Percentiles rank a stretch among this genome's conserved stretches.
phyloP scores from a whole-genome alignment of 2,888 invertebrate genomes.

The Volucella inflata region DNA sequence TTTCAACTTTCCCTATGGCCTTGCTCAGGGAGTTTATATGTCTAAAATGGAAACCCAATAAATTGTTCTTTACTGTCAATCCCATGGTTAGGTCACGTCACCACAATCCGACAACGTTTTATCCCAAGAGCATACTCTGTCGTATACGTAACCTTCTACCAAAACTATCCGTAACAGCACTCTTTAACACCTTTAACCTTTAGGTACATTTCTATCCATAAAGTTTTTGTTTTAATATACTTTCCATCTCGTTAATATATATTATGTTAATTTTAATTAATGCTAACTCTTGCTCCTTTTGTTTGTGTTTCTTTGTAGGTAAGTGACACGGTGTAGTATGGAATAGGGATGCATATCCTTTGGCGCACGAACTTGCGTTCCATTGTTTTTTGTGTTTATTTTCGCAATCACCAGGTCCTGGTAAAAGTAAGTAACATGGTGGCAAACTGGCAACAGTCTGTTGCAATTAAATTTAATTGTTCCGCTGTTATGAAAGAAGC shows the following conservation, averaged over 20 bases:
- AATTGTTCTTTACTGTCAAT: too few relatives aligned
- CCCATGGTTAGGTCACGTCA: too few relatives aligned
- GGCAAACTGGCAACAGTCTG: conserved; percentile 44
- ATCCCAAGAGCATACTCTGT: too few relatives aligned
- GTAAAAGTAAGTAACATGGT: conserved; percentile 39
- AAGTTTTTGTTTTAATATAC: not conserved
- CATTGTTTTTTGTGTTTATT: not conserved
- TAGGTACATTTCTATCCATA: not conserved
- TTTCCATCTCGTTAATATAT: conserved; percentile 2
- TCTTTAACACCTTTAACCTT: not conserved
- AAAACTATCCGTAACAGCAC: not conserved
- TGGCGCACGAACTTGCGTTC: not conserved
- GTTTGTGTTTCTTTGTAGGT: conserved; percentile 54
- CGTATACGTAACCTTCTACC: conserved; percentile 11
- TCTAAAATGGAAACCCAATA: too few relatives aligned
- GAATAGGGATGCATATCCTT: not conserved
- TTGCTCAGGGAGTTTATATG: too few relatives aligned
- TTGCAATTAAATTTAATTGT: conserved; percentile 50
- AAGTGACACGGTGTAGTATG: conserved; percentile 19
- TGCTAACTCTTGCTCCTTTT: conserved; percentile 31
- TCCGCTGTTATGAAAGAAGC: conserved; percentile 3
- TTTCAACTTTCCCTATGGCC: too few relatives aligned
- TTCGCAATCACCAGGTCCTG: not conserved
- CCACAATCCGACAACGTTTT: too few relatives aligned
- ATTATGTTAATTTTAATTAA: conserved; percentile 43